A percentile compares a stretch with the other conserved stretches of the same genome.
phyloP scores from a whole-genome alignment of 2,797 vertebrate genomes.

The Myotis myotis region DNA sequence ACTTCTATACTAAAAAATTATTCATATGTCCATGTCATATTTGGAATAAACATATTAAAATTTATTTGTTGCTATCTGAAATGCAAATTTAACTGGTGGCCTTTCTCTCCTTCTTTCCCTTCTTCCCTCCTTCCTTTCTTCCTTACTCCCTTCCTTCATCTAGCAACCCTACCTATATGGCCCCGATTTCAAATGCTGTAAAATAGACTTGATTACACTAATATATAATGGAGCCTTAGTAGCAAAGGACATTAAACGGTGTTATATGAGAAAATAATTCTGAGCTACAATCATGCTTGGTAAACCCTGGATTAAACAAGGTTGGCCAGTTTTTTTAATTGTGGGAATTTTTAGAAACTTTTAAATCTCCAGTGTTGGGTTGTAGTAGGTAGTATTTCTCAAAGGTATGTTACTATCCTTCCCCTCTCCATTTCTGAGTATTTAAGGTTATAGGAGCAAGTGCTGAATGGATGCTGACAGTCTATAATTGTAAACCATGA shows the following conservation, averaged over 20 bases:
- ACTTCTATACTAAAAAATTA: not conserved
- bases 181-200: constrained; percentile 1
- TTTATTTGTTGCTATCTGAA: constrained; percentile 40
- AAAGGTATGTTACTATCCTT: not conserved
- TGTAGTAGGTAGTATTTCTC: not conserved
- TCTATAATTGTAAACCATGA: not conserved
- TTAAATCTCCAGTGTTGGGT: not conserved
- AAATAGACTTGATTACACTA: not conserved
- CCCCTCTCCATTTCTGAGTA: not conserved
- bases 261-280: constrained; percentile 9
- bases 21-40: not conserved
- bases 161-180: not conserved
- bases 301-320: constrained; percentile 31
- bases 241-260: not conserved
- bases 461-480: not conserved
- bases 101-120: too few relatives aligned
- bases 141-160: not conserved
- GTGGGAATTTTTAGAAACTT: not conserved
- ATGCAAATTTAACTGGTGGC: constrained; percentile 8
- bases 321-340: not conserved
- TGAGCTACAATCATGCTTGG: not conserved
- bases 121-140: not conserved
- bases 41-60: constrained; percentile 18
- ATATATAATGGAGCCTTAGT: not conserved
- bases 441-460: not conserved